These are phyloP conservation scores for Megaustenia siamemsis DNA, from an alignment of 2,888 invertebrate species.

Conservation along the genomic window DNA sequence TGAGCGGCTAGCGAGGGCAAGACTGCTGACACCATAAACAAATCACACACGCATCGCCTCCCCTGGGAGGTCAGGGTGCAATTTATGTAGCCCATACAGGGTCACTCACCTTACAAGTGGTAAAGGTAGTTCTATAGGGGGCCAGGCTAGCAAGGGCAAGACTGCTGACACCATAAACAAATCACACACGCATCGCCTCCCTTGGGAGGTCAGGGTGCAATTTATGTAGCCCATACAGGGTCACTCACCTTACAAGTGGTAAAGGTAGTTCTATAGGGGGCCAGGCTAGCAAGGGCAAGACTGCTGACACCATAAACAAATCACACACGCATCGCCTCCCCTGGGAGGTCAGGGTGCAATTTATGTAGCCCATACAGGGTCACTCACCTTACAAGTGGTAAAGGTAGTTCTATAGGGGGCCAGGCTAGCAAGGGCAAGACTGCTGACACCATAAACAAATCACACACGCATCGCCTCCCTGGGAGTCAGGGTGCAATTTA, in stretches of 20 bases:
- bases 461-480: conserved; percentile 65
- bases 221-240: conserved; percentile 67
- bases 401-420: too few species aligned
- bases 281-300: conserved; percentile 74
- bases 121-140: too few species aligned
- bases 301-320: conserved; percentile 69
- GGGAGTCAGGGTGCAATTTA: conserved; percentile 73
- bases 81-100: too few species aligned
- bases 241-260: too few species aligned
- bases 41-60: too few species aligned
- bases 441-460: conserved; percentile 68
- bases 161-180: conserved; percentile 70
- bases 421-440: conserved; percentile 75
- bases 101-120: too few species aligned
- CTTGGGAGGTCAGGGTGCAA: conserved; percentile 69
- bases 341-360: conserved; percentile 71
- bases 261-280: too few species aligned
- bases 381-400: too few species aligned
- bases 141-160: conserved; percentile 74
- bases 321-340: conserved; percentile 65
- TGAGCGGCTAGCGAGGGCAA: conserved; percentile 74
- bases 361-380: conserved; percentile 65
- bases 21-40: conserved; percentile 71
- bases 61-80: too few species aligned
- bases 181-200: conserved; percentile 65